phyloP scores from a whole-genome alignment of 2,113 vertebrate genomes.

The Stegastes partitus region DNA sequence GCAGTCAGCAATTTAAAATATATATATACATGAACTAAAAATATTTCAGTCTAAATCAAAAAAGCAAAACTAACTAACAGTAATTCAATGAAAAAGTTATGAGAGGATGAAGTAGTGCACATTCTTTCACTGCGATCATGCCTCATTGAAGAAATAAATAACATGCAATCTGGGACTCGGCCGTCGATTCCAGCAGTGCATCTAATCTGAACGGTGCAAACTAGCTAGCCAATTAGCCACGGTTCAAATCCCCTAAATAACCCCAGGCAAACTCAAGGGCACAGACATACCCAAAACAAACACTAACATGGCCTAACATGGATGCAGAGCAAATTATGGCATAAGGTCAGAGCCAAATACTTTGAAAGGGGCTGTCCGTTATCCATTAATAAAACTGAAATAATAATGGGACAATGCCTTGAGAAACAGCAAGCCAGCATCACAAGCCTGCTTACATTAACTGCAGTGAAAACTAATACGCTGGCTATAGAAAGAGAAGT shows the following conservation, averaged over 20 bases:
- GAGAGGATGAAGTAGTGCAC: constrained; percentile 15
- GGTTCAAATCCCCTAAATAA: constrained; percentile 79
- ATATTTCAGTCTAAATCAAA: neutral
- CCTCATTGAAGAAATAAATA: constrained; percentile 70
- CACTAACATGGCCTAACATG: constrained; percentile 70
- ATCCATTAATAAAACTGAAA: constrained; percentile 59
- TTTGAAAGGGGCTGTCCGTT: constrained; percentile 48
- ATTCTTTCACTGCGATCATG: constrained; percentile 49
- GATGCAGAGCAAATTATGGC: constrained; percentile 74
- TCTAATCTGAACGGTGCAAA: constrained; percentile 78
- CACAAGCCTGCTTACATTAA: constrained; percentile 57
- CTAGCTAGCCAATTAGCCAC: constrained; percentile 76
- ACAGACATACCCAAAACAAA: constrained; percentile 76
- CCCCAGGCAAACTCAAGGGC: constrained; percentile 74
- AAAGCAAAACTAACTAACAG: constrained; percentile 3
- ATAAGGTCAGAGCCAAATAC: constrained; percentile 53
- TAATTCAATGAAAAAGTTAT: constrained; percentile 11
- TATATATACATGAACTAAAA: constrained; percentile 1
- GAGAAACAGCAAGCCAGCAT: constrained; percentile 42
- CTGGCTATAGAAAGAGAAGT: constrained; percentile 77
- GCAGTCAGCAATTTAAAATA: neutral
- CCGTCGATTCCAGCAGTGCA: constrained; percentile 78
- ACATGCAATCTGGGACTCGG: constrained; percentile 71
- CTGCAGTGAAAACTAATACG: constrained; percentile 73
- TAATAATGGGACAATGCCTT: constrained; percentile 51